A percentile compares a stretch with the other conserved stretches of the same genome.
phyloP scores from a whole-genome alignment of 2,888 invertebrate genomes.

The Lottia scabra region DNA sequence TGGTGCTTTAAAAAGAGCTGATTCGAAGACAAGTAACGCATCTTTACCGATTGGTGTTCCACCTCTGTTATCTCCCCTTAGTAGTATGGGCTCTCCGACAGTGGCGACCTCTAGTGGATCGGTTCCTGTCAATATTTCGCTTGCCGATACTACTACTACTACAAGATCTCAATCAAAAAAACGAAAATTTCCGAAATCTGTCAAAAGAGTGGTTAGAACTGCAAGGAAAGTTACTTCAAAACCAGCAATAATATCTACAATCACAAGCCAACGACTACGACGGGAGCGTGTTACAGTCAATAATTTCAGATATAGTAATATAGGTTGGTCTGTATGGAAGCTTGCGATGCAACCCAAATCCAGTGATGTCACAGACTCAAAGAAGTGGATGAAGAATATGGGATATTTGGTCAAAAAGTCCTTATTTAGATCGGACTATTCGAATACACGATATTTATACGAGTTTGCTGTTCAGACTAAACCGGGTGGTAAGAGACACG shows the following conservation, averaged over 20 bases:
- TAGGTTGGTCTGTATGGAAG: slow-evolving; percentile 50
- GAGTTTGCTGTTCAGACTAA: slow-evolving; percentile 46
- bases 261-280: slow-evolving; percentile 10
- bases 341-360: slow-evolving; percentile 29
- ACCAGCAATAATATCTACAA: neutral
- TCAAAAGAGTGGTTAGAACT: neutral
- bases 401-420: slow-evolving; percentile 10
- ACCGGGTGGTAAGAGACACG: slow-evolving; percentile 33
- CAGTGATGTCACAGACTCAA: neutral
- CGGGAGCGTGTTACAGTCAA: slow-evolving; percentile 43
- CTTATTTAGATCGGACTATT: neutral
- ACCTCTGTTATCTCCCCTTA: neutral
- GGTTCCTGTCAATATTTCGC: slow-evolving; percentile 1
- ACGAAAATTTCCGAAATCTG: neutral
- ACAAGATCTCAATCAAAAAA: neutral
- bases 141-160: neutral
- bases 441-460: slow-evolving; percentile 22
- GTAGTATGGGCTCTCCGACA: neutral
- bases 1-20: slow-evolving; percentile 40
- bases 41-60: neutral
- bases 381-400: slow-evolving; percentile 5
- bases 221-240: neutral
- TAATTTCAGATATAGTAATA: slow-evolving; percentile 37
- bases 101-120: neutral
- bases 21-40: slow-evolving; percentile 18